These are phyloP conservation scores for Tenebrio molitor DNA, from an alignment of 1,140 invertebrate genomes.

Conservation along the genomic window DNA sequence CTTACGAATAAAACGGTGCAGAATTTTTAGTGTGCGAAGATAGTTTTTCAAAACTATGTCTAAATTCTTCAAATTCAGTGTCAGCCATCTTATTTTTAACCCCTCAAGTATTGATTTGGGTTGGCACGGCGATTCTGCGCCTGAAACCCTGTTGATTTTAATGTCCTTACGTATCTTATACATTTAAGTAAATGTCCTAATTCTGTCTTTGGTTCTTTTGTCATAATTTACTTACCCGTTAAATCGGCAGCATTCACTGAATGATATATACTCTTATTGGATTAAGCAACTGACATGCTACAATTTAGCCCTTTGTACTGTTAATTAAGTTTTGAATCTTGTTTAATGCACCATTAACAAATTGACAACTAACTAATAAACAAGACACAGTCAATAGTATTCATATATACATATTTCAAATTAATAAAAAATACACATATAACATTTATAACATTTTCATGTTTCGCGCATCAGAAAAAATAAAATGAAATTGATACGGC, in stretches of 20 bases:
- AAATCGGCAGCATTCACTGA: slow-evolving; percentile 44
- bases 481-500: too few species aligned
- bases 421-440: too few species aligned
- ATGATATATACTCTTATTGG: slow-evolving; percentile 48
- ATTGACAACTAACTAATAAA: too few species aligned
- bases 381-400: too few species aligned
- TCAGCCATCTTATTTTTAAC: slow-evolving; percentile 81
- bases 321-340: slow-evolving; percentile 42
- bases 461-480: too few species aligned
- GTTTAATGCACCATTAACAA: slow-evolving; percentile 1
- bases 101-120: slow-evolving; percentile 60
- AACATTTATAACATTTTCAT: too few species aligned
- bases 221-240: slow-evolving; percentile 53
- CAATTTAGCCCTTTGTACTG: slow-evolving; percentile 52
- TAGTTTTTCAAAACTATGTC: slow-evolving; percentile 85
- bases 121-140: slow-evolving; percentile 45
- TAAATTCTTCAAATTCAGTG: slow-evolving; percentile 93
- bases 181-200: background rate
- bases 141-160: slow-evolving; percentile 5
- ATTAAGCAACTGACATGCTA: slow-evolving; percentile 45
- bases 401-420: too few species aligned
- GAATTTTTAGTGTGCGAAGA: slow-evolving; percentile 82
- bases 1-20: slow-evolving; percentile 80
- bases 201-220: slow-evolving; percentile 15
- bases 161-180: slow-evolving; percentile 27